Base-by-base conservation (phyloP, 1,140 invertebrate species). In the Bombus cullumanus region DNA sequence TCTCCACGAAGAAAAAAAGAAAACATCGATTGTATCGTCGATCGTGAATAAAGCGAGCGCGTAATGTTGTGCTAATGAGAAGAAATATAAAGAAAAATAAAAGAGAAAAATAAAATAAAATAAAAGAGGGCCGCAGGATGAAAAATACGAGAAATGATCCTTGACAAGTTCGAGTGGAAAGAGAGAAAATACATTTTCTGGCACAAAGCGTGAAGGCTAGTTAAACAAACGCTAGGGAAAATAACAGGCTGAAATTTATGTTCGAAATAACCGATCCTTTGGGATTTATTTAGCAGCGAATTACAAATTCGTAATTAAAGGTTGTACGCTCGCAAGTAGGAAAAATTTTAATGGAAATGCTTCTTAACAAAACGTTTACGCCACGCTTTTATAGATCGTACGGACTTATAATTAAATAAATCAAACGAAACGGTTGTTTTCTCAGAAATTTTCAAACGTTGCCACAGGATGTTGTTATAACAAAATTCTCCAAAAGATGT, bases 281-380 rank as follows among this genome's bases (percentile, higher is more conserved):
- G 25, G 10, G 57, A 88, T 81, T 66, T 81, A 72, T 53, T 53
- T 37, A 31, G 5, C 34, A 13, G 68, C 77, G 80, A 87, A 81
- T 77, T 73, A 76, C 57, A 53, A 34, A 28, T 37, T 69, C 73
- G 86, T 31, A 88, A 89, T 81, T 81, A 88, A 79, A 85, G 69
- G 53, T 85, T 72, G 64, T 34, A 43, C 57, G 22, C 53, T 73
- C 9, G 62, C 28, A 76, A 76, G 62, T 68, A 76, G 79, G 43
- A 12, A n/a, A 68, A 72, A 71, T 71, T 75, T 57, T 34, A 59
- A 81, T 84, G 53, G 69, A 37, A 66, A 64, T 39, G 31, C 18
- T n/a, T 10, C 15, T 4, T n/a, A n/a, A 8, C 13, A 18, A 53
- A 83, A 76, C 81, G 8, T 75, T 74, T 34, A 8, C 28, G 34